Base-by-base conservation (phyloP, 2,888 invertebrate species). In the Amiota mariae region DNA sequence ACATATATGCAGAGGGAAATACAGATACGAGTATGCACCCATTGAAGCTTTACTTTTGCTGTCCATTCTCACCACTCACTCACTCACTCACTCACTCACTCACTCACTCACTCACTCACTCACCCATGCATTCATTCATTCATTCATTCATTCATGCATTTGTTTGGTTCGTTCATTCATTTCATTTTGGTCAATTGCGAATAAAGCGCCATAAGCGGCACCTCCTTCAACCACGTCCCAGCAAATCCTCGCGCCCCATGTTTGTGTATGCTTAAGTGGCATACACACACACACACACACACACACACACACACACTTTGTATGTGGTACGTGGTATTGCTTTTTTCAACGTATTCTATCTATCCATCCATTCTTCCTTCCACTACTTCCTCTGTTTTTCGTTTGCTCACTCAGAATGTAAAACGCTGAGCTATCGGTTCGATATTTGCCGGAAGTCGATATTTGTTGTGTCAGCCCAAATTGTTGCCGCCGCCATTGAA, bases 121-220 rank as follows among this genome's bases (percentile, higher is more conserved):
- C 15, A 57, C n/a, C 3, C 57, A 4, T 10, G n/a, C 57, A 20
- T n/a, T 72, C 76, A 83, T 75, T 77, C 79, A 78, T 72, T 80
- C 78, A 75, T 75, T 67, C 74, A 76, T 54, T 54, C 81, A 81
- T 77, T 82, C 81, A 56, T 61, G 67, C 73, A 46, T 63, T 75
- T 68, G 72, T 76, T 73, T 67, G 61, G 51, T 67, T 51, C 47
- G 18, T 71, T 24, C 20, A 8, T 64, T 64, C 64, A 64, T 36
- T 64, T 64, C 15, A 11, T 24, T 46, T 47, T 20, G 64, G 13
- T 59, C 59, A 59, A 18, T 18, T 59, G 20, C 18, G 20, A 11
- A 15, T 36, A 36, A 36, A 36, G 36, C 6, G 36, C 36, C 36
- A 36, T 36, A 36, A 36, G 36, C 36, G 36, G 3, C 36, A 6